Conservation (phyloP, 2,113 vertebrate species). For the Otus sunia region DNA sequence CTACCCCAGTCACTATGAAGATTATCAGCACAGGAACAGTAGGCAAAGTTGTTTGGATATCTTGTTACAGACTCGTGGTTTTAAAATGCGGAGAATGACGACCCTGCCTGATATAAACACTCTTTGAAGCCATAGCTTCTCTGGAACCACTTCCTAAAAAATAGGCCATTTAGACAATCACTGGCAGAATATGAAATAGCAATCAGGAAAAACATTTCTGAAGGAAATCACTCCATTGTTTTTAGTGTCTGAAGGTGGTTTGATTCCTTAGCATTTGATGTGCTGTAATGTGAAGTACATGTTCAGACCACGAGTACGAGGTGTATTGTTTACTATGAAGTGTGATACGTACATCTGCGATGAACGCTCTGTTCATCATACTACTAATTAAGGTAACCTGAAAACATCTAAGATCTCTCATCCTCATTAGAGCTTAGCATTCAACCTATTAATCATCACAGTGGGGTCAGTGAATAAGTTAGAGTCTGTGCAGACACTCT, state of each 20-base stretch:
- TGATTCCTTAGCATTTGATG: constrained; percentile 45
- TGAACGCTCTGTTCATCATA: constrained; percentile 36
- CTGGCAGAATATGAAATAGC: constrained; percentile 70
- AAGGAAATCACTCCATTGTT: constrained; percentile 53
- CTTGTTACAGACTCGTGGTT: not conserved
- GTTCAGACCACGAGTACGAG: constrained; percentile 16
- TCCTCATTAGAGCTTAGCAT: constrained; percentile 67
- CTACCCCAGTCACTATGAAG: not conserved
- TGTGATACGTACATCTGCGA: not conserved
- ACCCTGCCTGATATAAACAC: constrained; percentile 38
- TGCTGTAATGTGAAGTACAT: constrained; percentile 12
- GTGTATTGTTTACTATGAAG: constrained; percentile 34
- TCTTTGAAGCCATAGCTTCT: constrained; percentile 62
- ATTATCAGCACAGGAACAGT: not conserved
- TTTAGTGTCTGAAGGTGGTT: constrained; percentile 25
- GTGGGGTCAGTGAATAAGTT: constrained; percentile 66
- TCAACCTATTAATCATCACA: constrained; percentile 74
- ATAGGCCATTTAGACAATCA: constrained; percentile 62
- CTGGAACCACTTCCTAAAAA: constrained; percentile 53
- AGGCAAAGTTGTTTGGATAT: constrained; percentile 4
- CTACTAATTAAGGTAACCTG: constrained; percentile 66
- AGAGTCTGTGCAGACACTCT: constrained; percentile 50
- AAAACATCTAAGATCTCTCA: constrained; percentile 71
- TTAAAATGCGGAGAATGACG: not conserved
- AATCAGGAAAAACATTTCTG: constrained; percentile 47